Evolutionary conservation across 2,797 vertebrate species (phyloP).

Genomic region (Helicolenus hilgendorfi): DNA sequence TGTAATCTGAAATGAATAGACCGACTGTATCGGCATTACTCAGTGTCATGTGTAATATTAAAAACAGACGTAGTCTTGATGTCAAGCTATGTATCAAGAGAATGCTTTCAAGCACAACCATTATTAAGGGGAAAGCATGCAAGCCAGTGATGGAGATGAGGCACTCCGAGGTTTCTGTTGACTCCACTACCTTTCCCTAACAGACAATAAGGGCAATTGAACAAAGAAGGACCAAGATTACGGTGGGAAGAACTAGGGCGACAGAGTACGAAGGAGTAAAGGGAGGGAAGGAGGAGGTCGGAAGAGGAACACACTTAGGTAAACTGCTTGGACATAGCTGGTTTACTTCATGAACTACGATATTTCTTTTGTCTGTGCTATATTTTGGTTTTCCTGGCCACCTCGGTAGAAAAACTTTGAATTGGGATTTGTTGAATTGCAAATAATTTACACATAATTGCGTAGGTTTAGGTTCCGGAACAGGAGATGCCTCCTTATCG

Average conservation of each 20-base stretch:
- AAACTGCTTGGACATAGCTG: not conserved
- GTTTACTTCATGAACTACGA: not conserved
- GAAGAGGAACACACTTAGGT: not conserved
- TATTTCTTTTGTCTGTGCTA: not conserved
- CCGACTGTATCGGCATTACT: slow-evolving; percentile 37
- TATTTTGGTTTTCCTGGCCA: not conserved
- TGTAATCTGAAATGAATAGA: slow-evolving; percentile 58
- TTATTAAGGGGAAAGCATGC: slow-evolving; percentile 33
- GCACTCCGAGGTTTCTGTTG: slow-evolving; percentile 2
- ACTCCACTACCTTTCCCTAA: not conserved
- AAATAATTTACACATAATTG: not conserved
- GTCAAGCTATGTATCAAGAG: slow-evolving; percentile 34
- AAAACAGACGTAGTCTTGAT: slow-evolving; percentile 34
- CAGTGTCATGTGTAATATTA: slow-evolving; percentile 42
- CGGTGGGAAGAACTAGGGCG: not conserved
- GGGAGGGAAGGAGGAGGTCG: not conserved
- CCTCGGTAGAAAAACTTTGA: not conserved
- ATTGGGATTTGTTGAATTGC: not conserved
- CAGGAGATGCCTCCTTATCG: not conserved
- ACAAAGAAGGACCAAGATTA: not conserved
- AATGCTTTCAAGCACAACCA: slow-evolving; percentile 18
- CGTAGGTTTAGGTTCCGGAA: not conserved
- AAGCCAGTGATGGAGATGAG: slow-evolving; percentile 20
- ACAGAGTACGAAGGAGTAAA: not conserved
- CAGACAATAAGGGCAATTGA: not conserved